phyloP scores from a whole-genome alignment of 2,113 vertebrate genomes.

The Panthera tigris region DNA sequence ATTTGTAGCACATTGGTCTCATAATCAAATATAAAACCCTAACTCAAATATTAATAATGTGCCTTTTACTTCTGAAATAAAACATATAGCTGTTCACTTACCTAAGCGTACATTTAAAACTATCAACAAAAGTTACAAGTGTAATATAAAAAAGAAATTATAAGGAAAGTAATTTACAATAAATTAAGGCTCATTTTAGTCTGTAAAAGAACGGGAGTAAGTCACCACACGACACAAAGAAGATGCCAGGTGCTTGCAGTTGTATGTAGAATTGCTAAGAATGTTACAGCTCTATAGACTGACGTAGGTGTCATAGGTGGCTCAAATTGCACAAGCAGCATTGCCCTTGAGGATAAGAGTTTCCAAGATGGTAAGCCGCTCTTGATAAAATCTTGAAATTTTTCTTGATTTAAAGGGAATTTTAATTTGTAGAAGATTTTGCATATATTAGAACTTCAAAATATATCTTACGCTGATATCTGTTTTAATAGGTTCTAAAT shows the following conservation, averaged over 20 bases:
- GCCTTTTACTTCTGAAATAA: neutral
- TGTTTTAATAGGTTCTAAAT: neutral
- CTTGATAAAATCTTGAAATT: neutral
- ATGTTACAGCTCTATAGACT: neutral
- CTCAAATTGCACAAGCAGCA: neutral
- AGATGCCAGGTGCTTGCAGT: neutral
- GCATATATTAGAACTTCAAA: neutral
- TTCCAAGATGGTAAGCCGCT: neutral
- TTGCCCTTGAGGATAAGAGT: neutral
- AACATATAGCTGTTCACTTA: neutral
- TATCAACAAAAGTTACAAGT: neutral
- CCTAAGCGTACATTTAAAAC: neutral
- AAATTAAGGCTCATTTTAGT: neutral
- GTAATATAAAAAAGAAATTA: neutral
- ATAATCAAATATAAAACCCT: neutral
- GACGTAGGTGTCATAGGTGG: rapidly evolving
- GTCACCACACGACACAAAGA: neutral
- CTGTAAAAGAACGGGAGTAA: neutral
- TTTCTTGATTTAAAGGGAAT: neutral
- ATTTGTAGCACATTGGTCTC: neutral
- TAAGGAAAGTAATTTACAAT: neutral
- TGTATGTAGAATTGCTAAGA: neutral
- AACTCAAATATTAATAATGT: neutral
- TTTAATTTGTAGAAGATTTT: neutral
- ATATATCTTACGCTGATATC: neutral